These are phyloP conservation scores for Paramormyrops hopkinsi DNA, from an alignment of 2,797 vertebrate genomes.

Conservation along the genomic window DNA sequence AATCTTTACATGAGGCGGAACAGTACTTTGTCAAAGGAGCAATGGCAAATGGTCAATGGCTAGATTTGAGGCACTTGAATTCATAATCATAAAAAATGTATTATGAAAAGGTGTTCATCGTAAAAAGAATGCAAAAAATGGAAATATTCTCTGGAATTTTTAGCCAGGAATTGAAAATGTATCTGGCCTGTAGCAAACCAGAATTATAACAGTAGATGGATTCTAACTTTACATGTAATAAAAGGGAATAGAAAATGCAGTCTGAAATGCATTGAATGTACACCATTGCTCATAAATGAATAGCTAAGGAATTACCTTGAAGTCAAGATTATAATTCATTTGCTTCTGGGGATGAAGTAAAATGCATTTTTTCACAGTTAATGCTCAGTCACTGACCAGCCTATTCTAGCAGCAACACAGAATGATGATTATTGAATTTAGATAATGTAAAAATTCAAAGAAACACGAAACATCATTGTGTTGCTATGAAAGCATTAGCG, in stretches of 20 bases:
- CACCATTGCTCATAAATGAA: constrained; percentile 12
- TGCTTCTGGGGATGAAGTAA: neutral
- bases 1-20: neutral
- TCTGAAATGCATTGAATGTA: constrained; percentile 10
- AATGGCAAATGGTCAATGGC: neutral
- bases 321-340: constrained; percentile 14
- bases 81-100: constrained; percentile 4
- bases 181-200: neutral
- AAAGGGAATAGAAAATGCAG: neutral
- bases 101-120: neutral
- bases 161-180: neutral
- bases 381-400: neutral
- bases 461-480: neutral
- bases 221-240: constrained; percentile 1
- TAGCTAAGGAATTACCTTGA: neutral
- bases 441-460: neutral
- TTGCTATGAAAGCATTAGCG: neutral
- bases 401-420: neutral
- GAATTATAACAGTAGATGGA: constrained; percentile 9
- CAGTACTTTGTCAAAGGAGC: neutral
- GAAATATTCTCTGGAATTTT: neutral
- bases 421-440: neutral
- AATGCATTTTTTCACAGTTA: constrained; percentile 1
- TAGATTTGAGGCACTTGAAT: constrained; percentile 1
- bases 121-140: neutral